These are phyloP conservation scores for Galaxea fascicularis DNA, from an alignment of 92 coral and sea anemone species.

Conservation along the genomic window DNA sequence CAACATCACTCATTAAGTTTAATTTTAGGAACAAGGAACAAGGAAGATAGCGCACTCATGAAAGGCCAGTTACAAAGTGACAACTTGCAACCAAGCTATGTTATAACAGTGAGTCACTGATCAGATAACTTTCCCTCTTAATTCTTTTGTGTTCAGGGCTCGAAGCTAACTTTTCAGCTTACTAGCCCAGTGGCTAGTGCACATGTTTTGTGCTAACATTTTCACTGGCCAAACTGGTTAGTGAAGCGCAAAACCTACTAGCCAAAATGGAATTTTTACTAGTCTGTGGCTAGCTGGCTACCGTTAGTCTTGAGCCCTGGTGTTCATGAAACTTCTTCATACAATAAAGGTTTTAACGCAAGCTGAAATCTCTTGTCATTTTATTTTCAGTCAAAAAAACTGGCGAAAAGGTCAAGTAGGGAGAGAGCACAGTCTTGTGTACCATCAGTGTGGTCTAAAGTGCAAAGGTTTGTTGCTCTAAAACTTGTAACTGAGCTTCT, in stretches of 20 bases:
- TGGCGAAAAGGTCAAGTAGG: constrained; percentile 46
- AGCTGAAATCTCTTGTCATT: background rate
- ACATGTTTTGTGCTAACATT: too few species aligned
- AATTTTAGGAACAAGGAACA: constrained; percentile 19
- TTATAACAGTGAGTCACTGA: constrained; percentile 60
- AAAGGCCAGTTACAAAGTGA: background rate
- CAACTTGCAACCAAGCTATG: constrained; percentile 70
- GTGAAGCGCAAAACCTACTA: too few species aligned
- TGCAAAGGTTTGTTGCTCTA: constrained; percentile 31
- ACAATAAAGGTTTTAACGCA: background rate
- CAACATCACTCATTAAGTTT: background rate
- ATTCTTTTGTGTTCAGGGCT: background rate
- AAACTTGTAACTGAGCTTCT: too few species aligned
- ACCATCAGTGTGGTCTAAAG: constrained; percentile 33
- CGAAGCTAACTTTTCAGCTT: too few species aligned
- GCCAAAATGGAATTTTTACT: too few species aligned
- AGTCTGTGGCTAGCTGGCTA: too few species aligned
- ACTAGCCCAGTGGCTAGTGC: too few species aligned
- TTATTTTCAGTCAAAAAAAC: constrained; percentile 67
- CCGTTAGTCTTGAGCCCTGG: too few species aligned
- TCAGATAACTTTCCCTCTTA: background rate
- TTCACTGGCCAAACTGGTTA: too few species aligned
- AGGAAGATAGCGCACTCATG: background rate
- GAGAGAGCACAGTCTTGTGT: constrained; percentile 72
- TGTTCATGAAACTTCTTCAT: too few species aligned